These are phyloP conservation scores for Apeira syringaria DNA, from an alignment of 2,888 invertebrate genomes.

Conservation along the genomic window DNA sequence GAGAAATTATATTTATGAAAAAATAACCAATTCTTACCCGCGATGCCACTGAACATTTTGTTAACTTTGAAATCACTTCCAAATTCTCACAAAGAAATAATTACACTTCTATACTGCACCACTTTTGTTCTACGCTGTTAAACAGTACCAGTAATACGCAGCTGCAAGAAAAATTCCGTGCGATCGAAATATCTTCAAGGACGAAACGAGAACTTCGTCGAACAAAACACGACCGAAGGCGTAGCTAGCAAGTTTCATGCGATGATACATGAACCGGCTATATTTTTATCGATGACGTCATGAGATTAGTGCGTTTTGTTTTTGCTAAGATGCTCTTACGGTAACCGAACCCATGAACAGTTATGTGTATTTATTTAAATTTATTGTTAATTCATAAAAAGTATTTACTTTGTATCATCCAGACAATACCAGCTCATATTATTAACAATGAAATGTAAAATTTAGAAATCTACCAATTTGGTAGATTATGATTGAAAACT, in stretches of 20 bases:
- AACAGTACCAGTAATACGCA: slow-evolving; percentile 38
- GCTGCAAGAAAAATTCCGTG: slow-evolving; percentile 44
- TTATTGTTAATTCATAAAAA: too few species aligned
- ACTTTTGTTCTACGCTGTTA: slow-evolving; percentile 27
- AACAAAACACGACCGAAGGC: slow-evolving; percentile 39
- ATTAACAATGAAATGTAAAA: too few species aligned
- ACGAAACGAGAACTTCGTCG: slow-evolving; percentile 40
- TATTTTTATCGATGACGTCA: slow-evolving; percentile 76
- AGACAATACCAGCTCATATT: too few species aligned
- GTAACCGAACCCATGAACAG: too few species aligned
- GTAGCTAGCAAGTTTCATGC: slow-evolving; percentile 42
- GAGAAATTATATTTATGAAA: not conserved
- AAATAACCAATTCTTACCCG: slow-evolving; percentile 56
- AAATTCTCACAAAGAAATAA: slow-evolving; percentile 8
- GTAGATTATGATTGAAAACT: too few species aligned
- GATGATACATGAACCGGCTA: slow-evolving; percentile 46
- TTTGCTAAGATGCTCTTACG: too few species aligned
- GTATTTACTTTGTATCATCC: too few species aligned
- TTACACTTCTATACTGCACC: slow-evolving; percentile 30
- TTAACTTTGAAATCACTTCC: slow-evolving; percentile 36
- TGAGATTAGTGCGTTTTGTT: slow-evolving; percentile 54
- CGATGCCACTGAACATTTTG: slow-evolving; percentile 79
- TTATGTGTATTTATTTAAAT: too few species aligned
- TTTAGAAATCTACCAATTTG: too few species aligned
- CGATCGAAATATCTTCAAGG: slow-evolving; percentile 58